Conservation (phyloP, 2,888 invertebrate genomes). For the Oligia strigilis region DNA sequence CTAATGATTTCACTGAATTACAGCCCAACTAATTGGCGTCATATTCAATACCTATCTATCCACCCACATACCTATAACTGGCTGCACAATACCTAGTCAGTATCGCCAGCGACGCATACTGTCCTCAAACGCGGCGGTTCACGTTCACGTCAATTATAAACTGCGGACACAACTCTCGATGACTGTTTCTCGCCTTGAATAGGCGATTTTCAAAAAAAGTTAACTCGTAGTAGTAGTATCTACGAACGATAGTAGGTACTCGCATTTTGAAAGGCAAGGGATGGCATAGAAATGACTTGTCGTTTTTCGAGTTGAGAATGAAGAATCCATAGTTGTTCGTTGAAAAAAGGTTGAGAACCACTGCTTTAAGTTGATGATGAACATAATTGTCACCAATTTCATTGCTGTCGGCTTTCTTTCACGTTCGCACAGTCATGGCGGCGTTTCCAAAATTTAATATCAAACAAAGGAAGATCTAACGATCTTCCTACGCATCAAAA, state of each 20-base stretch:
- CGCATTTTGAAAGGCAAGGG: not conserved
- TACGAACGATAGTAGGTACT: too few species aligned
- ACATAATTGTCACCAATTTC: not conserved
- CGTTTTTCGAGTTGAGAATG: not conserved
- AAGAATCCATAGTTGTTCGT: not conserved
- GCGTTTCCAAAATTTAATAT: slow-evolving; percentile 3
- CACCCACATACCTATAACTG: not conserved
- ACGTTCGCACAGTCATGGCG: slow-evolving; percentile 21
- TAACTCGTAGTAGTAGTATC: too few species aligned
- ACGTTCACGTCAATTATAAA: slow-evolving; percentile 33
- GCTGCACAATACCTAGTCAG: slow-evolving; percentile 6
- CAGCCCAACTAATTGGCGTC: slow-evolving; percentile 20
- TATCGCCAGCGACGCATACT: slow-evolving; percentile 11
- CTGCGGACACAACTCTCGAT: not conserved
- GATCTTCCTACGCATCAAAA: slow-evolving; percentile 2
- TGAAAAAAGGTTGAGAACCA: not conserved
- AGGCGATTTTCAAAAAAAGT: not conserved
- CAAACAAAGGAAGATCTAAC: slow-evolving; percentile 25
- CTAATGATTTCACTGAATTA: slow-evolving; percentile 26
- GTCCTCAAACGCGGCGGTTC: slow-evolving; percentile 32
- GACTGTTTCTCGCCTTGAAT: not conserved
- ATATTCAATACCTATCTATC: slow-evolving; percentile 15
- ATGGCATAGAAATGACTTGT: not conserved
- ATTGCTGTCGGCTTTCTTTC: not conserved
- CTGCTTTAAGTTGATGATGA: not conserved